phyloP scores from a whole-genome alignment of 2,113 vertebrate genomes.

The Malurus elegans region DNA sequence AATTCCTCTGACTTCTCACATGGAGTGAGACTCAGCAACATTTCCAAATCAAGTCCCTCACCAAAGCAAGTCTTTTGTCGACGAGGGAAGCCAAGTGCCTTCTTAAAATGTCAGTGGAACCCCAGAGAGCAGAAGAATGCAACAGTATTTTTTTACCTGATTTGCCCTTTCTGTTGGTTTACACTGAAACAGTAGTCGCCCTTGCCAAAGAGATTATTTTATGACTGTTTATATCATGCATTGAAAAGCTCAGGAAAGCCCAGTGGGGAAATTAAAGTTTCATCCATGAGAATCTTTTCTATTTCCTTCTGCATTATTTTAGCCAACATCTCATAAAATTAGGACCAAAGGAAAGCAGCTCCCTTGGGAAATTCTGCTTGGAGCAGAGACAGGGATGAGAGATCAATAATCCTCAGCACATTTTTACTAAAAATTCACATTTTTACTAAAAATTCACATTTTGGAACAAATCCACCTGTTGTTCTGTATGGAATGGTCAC shows the following conservation, averaged over 20 bases:
- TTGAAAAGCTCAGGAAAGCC: neutral
- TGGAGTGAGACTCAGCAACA: neutral
- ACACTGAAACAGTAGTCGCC: neutral
- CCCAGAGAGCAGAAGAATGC: neutral
- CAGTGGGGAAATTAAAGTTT: neutral
- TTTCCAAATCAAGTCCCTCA: neutral
- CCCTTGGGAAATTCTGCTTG: neutral
- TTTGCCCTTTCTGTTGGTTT: constrained; percentile 19
- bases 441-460: neutral
- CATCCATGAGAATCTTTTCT: neutral
- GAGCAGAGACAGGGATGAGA: neutral
- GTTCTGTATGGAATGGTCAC: neutral
- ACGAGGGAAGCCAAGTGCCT: neutral
- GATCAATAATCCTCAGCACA: neutral
- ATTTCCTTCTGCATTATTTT: neutral
- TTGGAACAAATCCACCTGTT: neutral
- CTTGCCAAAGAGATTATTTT: neutral
- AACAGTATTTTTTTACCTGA: neutral
- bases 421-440: neutral
- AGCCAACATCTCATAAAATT: neutral
- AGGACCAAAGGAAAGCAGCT: neutral
- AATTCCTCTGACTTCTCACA: neutral
- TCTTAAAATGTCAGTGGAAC: neutral
- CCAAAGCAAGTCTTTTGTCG: neutral
- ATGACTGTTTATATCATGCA: neutral